A percentile compares a stretch with the other conserved stretches of the same genome.
Conservation (phyloP, 2,113 vertebrate species). For the Ptilorrhoa leucosticta region DNA sequence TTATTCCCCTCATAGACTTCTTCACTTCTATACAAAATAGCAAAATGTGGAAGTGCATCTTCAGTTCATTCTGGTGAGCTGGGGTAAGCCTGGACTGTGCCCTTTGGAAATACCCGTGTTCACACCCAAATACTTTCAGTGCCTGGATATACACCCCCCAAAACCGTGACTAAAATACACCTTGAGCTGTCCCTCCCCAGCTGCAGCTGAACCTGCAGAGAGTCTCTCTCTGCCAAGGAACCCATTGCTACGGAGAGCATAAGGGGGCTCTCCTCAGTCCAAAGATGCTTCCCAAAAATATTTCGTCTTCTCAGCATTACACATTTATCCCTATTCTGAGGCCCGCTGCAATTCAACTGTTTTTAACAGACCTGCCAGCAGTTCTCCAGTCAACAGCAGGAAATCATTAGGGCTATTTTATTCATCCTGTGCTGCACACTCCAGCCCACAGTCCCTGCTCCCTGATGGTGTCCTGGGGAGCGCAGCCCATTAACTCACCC, state of each 20-base stretch:
- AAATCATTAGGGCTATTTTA: not conserved
- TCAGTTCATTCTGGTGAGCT: not conserved
- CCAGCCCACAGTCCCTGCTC: not conserved
- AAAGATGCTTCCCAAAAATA: not conserved
- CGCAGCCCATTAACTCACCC: not conserved
- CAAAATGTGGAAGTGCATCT: not conserved
- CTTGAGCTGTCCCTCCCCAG: not conserved
- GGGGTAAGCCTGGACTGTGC: not conserved
- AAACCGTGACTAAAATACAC: not conserved
- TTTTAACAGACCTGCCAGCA: not conserved
- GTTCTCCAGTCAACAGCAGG: not conserved
- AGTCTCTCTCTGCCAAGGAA: not conserved
- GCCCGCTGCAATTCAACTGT: not conserved
- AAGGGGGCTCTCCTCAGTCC: not conserved
- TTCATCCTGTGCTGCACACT: not conserved
- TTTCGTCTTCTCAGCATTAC: not conserved
- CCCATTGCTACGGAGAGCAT: too few species aligned
- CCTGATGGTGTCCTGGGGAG: not conserved
- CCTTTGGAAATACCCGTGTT: fast-evolving
- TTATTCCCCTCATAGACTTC: not conserved
- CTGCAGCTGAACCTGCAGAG: not conserved
- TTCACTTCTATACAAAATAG: not conserved
- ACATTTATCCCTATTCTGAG: not conserved
- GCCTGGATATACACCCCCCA: not conserved
- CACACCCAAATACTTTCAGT: not conserved